Base-by-base conservation (phyloP, 2,797 vertebrate species). In the Menidia menidia region DNA sequence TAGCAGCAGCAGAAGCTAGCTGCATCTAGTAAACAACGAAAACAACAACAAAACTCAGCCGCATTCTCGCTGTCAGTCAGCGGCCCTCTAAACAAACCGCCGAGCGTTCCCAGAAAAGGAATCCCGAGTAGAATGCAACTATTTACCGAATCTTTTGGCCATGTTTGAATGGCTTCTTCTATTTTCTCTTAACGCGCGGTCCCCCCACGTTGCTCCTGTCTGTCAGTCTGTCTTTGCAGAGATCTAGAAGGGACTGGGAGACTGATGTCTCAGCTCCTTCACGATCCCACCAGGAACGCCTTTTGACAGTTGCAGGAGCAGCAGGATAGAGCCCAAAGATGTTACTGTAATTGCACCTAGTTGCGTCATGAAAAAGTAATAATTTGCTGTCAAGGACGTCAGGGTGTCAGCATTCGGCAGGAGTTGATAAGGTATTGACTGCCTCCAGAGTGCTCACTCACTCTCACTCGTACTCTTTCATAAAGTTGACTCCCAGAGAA, bases 321-420 rank as follows among this genome's bases (percentile, higher is more conserved):
- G 91, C 86, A 89, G 92, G 92, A 93, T 92, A 90, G 79, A 81
- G 88, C 83, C 87, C 91, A 93, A 94, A 93, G 91, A 93, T 94
- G 93, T 94, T 93, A 92, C 93, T 92, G 92, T 95, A 95, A 95
- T 95, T 95, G 94, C 94, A 95, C 91, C 93, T 93, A 90, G 92
- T 94, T 94, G 92, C 94, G 92, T 95, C 93, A 94, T 93, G 89
- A 94, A 94, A 94, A 93, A 95, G 94, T 94, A 93, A 94, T 93
- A 94, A 94, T 94, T 93, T 93, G 92, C 93, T 94, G 93, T 94
- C 93, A 93, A 92, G 93, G 91, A 93, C 93, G 94, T 94, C 93
- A 93, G 92, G 90, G 93, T 95, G 93, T 95, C 93, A 93, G 92
- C 82, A 83, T 93, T 94, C 89, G 90, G 91, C 88, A 92, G 92